Percentiles rank a stretch among this genome's conserved stretches.
Evolutionary conservation across 1,140 invertebrate genomes (phyloP).

Genomic region (Leguminivora glycinivorella): DNA sequence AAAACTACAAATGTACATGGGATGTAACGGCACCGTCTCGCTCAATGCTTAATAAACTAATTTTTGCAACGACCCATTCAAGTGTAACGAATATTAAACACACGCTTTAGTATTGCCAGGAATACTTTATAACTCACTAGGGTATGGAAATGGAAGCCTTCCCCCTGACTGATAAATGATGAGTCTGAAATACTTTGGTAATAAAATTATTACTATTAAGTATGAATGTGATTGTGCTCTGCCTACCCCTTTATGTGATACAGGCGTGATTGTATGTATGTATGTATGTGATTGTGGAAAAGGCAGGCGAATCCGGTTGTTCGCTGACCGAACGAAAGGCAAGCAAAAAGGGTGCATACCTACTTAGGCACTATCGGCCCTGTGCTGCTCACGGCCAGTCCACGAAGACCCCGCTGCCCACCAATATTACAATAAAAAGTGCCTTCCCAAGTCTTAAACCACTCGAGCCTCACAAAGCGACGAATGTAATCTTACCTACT

Average conservation of each 20-base stretch:
- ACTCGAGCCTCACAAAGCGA: constrained; percentile 51
- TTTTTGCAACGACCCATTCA: constrained; percentile 43
- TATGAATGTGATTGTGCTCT: too few species aligned
- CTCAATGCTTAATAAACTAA: constrained; percentile 45
- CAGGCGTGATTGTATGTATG: too few species aligned
- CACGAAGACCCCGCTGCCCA: neutral
- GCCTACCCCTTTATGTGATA: too few species aligned
- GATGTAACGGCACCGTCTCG: constrained; percentile 42
- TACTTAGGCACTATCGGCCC: constrained; percentile 45
- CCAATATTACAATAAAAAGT: constrained; percentile 57
- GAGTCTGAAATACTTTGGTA: too few species aligned
- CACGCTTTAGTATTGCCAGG: constrained; percentile 26
- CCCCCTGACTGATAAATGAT: neutral
- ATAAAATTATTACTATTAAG: too few species aligned
- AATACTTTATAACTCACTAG: constrained; percentile 24
- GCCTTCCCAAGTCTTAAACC: constrained; percentile 57
- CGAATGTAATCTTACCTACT: constrained; percentile 47
- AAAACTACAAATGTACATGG: too few species aligned
- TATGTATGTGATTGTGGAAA: neutral
- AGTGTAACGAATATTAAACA: constrained; percentile 43
- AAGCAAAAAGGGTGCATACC: constrained; percentile 59
- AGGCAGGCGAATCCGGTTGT: neutral
- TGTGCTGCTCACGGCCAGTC: constrained; percentile 28
- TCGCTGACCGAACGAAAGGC: neutral
- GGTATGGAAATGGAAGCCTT: constrained; percentile 28